Base-by-base conservation (phyloP, 1,140 invertebrate genomes). In the Wasmannia auropunctata region DNA sequence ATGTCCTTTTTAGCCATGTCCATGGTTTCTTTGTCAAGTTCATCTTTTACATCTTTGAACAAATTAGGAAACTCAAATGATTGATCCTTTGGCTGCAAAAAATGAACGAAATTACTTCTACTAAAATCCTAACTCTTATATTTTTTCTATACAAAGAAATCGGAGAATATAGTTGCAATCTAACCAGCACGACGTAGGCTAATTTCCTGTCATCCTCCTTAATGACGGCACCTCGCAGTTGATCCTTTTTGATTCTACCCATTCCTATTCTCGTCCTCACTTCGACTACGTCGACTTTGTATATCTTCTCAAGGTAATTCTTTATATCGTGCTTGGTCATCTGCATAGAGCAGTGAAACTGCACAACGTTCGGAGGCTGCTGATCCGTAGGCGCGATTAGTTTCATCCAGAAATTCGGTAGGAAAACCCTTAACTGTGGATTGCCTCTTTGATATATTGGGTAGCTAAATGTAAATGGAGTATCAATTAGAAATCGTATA, bases 371-470 rank as follows among this genome's bases (percentile, higher is more conserved):
- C 58, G 96, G 95, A 51, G 96, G 96, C 72, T 97, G 97, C 28
- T 96, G 95, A 1, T 91, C 56, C 51, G 96, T 91, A 4, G 97
- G 97, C 69, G 96, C 96, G 2, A 99, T 96, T 5, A 99, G 90
- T 95, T 99, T 99, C 97, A 99, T 97, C 97, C 98, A 99, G 94
- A 99, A 99, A 94, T 99, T 98, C 14, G 98, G 98, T 31, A 99
- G 94, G 95, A 98, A 99, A 43, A 99, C 95, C 85, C 98, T 95
- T 46, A 98, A 93, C 92, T 99, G 98, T 31, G 98, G 98, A 94
- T 98, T 98, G 11, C 98, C 98, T 94, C 96, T 97, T 95, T 98
- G 97, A 94, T 98, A 99, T 22, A 98, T 90, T 5, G 98, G 98
- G 95, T 99, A 99, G 96, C 98, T 97, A 65, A 51, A 89, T n/a